Evolutionary conservation across 2,888 invertebrate genomes (phyloP).

Genomic region (Tenthredo mesomela): DNA sequence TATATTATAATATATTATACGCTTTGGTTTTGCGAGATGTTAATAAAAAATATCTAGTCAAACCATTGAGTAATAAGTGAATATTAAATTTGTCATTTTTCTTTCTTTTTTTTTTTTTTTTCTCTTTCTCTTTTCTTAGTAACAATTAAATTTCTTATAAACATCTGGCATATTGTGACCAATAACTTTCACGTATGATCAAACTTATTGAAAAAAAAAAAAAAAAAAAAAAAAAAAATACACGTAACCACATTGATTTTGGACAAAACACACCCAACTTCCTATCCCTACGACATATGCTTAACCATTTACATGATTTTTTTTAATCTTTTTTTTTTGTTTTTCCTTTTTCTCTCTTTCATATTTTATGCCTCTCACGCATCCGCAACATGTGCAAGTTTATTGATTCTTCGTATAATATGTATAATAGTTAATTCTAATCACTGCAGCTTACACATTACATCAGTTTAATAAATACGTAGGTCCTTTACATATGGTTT

Average conservation of each 20-base stretch:
- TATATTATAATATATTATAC: neutral
- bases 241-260: slow-evolving; percentile 19
- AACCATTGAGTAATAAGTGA: slow-evolving; percentile 26
- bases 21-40: slow-evolving; percentile 35
- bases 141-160: slow-evolving; percentile 7
- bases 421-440: slow-evolving; percentile 30
- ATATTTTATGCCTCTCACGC: slow-evolving; percentile 2
- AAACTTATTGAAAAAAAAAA: slow-evolving; percentile 1
- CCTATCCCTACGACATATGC: slow-evolving; percentile 38
- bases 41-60: neutral
- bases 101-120: slow-evolving; percentile 39
- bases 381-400: slow-evolving; percentile 23
- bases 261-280: slow-evolving; percentile 46
- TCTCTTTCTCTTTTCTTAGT: neutral
- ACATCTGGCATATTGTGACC: slow-evolving; percentile 16
- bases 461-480: slow-evolving; percentile 23
- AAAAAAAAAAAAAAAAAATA: neutral
- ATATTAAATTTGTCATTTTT: slow-evolving; percentile 57
- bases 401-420: slow-evolving; percentile 29
- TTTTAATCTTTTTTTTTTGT: slow-evolving; percentile 10
- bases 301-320: slow-evolving; percentile 33
- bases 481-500: slow-evolving; percentile 15
- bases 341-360: neutral
- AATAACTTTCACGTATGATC: neutral
- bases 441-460: slow-evolving; percentile 10